Conservation (phyloP, 2,113 vertebrate genomes). For the Phoxinus phoxinus region DNA sequence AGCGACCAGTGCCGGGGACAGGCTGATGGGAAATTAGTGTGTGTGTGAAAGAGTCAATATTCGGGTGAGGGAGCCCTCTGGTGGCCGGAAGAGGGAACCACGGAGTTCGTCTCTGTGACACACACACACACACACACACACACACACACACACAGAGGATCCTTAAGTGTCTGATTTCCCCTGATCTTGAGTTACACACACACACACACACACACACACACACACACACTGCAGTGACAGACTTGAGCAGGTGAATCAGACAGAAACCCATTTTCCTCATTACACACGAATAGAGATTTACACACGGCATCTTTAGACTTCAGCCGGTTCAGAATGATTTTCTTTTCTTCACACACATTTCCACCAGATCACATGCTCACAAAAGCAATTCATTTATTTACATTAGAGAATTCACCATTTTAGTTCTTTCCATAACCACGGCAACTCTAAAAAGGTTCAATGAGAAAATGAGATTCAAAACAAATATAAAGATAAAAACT, state of each 20-base stretch:
- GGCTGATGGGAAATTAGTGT: no score
- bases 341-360: not conserved
- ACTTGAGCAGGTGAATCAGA: slow-evolving; percentile 70
- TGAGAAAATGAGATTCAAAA: not conserved
- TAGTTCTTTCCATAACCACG: not conserved
- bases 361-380: no score
- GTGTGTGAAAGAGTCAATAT: no score
- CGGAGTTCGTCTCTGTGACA: no score
- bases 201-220: not conserved
- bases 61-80: no score
- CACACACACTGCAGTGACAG: slow-evolving; percentile 61
- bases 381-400: no score
- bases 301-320: not conserved
- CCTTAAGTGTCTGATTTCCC: slow-evolving; percentile 24
- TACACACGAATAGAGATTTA: not conserved
- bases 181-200: slow-evolving; percentile 41
- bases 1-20: no score
- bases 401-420: accelerated
- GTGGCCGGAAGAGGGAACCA: no score
- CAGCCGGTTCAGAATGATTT: not conserved
- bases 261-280: not conserved
- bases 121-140: no score
- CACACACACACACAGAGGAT: not conserved
- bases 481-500: not conserved
- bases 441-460: not conserved